Base-by-base conservation (phyloP, 2,113 vertebrate genomes). In the Antennarius striatus region DNA sequence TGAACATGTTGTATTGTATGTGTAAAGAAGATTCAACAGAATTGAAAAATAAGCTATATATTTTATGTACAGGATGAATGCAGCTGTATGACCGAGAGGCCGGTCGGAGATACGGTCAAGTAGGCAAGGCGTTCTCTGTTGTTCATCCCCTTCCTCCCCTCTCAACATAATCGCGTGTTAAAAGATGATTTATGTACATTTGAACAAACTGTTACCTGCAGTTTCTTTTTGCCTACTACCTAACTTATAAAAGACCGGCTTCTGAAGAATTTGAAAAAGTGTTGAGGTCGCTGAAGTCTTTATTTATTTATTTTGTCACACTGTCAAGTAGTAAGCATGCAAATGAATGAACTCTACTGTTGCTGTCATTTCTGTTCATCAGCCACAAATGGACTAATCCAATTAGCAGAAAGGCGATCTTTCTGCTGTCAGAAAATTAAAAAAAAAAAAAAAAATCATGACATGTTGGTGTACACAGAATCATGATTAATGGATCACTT, bases 1-100 rank as follows among this genome's bases (percentile, higher is more conserved):
- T 82, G 60, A 87, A 88, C 85, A 85, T 89, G 84, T 83, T 86
- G 82, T 90, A 87, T 91, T 78, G 66, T 88, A 86, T 59, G 68
- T 68, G 89, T 84, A 92, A 92, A 92, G 88, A 91, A 91, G 64
- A 86, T 79, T 82, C 48, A 92, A 91, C 89, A 88, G 52, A 92
- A 91, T 91, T 91, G 77, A 92, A 92, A 93, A 93, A 92, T 92
- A 91, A 92, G 90, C 89, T 92, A 88, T 40, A 40, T 92, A 91
- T 91, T 84, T 79, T 93, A 91, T 92, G 86, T 92, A 93, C 91
- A 92, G 74, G 75, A 80, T 75, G 86, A 77, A 81, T 65, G 87
- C 81, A 88, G 88, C 86, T 85, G 81, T 79, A 77, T 81, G 77
- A 70, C 81, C 63, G 73, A 80, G 76, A 83, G 80, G 79, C 77